Base-by-base conservation (phyloP, 2,113 vertebrate genomes). In the Hypomesus transpacificus region DNA sequence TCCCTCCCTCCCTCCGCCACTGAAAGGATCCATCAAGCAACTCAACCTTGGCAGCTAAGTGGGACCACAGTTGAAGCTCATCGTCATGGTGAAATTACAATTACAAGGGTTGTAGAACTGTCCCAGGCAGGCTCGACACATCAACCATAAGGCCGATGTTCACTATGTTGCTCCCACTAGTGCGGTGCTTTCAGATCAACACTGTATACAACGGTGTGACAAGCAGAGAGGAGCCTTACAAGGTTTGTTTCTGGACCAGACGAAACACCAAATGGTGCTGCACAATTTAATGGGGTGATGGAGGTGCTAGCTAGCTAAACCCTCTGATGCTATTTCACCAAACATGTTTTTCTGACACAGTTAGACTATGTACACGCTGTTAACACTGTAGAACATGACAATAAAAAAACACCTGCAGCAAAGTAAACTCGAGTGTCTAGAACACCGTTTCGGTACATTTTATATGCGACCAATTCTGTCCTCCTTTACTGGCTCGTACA, bases 301-400 rank as follows among this genome's bases (percentile, higher is more conserved):
- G 3, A 39, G n/a, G 63, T 75, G 63, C 77, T 77, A 78, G n/a
- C 39, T 7, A 21, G 39, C 46, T 65, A 24, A 50, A 34, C 5
- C 14, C n/a, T 65, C 71, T 76, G 70, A 24, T 78, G 65, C 73
- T 65, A 67, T 81, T 72, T n/a, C 56, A 70, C 39, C 1, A 61
- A 54, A 67, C 68, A 57, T 74, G 70, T 80, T 79, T 84, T 87
- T 85, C 84, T 87, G 82, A 77, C 73, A 71, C 61, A 84, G 84
- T 87, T 75, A n/a, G 18, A 77, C 76, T 83, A 62, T 75, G 51
- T 78, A 34, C 31, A 28, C 6, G 14, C 61, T 31, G 24, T 39
- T 63, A 31, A 28, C 68, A 71, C 85, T 90, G 84, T 83, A 80
- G 85, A 90, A 87, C 82, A 87, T 87, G 85, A 87, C 85, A 88